Percentiles rank a stretch among this genome's conserved stretches.
Evolutionary conservation across 2,888 invertebrate genomes (phyloP).

Genomic region (Orthosia cruda): DNA sequence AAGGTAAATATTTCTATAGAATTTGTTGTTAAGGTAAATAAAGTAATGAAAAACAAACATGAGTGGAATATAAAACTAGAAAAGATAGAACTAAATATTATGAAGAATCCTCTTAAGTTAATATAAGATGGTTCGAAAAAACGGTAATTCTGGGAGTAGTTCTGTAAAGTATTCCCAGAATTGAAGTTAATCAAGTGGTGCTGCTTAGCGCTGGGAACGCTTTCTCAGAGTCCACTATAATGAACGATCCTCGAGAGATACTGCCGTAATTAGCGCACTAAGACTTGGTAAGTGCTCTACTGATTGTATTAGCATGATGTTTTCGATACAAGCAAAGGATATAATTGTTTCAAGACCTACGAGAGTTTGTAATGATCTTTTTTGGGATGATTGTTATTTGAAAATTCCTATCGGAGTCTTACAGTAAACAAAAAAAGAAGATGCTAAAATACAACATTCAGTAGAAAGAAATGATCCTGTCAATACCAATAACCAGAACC

Average conservation of each 20-base stretch:
- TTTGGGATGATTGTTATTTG: not conserved
- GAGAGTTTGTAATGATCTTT: not conserved
- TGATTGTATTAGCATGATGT: slow-evolving; percentile 19
- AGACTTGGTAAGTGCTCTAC: slow-evolving; percentile 49
- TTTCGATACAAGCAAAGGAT: slow-evolving; percentile 3
- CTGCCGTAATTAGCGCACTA: slow-evolving; percentile 44
- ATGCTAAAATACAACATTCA: slow-evolving; percentile 8
- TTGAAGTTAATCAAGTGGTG: slow-evolving; percentile 33
- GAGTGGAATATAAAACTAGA: not conserved
- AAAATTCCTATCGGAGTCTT: not conserved
- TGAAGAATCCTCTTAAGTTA: not conserved
- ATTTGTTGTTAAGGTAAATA: not conserved
- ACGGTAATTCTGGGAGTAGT: not conserved
- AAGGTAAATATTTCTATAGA: not conserved
- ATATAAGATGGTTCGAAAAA: not conserved
- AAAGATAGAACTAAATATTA: not conserved
- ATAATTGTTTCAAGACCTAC: not conserved
- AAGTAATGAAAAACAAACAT: slow-evolving; percentile 1
- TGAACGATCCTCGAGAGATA: slow-evolving; percentile 47
- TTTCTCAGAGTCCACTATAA: slow-evolving; percentile 36
- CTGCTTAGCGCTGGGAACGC: slow-evolving; percentile 27
- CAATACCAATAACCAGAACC: slow-evolving; percentile 48
- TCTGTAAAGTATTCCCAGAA: slow-evolving; percentile 1
- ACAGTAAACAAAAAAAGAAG: not conserved
- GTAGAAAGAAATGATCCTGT: slow-evolving; percentile 39